phyloP scores from a whole-genome alignment of 2,797 vertebrate genomes.

The Kryptopterus vitreolus region DNA sequence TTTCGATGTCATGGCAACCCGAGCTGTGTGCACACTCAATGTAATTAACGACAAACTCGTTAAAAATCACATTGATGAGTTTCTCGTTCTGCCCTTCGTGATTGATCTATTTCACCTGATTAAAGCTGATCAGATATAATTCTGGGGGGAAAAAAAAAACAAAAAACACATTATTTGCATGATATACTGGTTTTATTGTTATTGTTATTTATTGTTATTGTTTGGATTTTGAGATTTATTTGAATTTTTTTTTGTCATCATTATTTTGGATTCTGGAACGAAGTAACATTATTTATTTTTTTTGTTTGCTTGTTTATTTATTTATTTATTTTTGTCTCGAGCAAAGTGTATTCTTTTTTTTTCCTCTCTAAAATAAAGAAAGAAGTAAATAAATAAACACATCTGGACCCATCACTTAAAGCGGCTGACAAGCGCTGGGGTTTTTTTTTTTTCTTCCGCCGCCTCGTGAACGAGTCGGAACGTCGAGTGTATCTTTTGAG shows the following conservation, averaged over 20 bases:
- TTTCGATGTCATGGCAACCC: conserved; percentile 17
- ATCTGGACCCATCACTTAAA: conserved; percentile 30
- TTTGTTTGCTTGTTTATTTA: too few species aligned
- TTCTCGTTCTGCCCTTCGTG: not conserved
- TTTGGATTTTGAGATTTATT: not conserved
- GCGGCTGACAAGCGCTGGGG: not conserved
- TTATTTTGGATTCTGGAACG: not conserved
- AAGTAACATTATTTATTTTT: not conserved
- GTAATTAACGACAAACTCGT: conserved; percentile 10
- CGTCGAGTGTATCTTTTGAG: conserved; percentile 21
- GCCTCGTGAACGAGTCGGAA: not conserved
- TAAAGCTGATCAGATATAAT: not conserved
- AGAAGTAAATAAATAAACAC: not conserved
- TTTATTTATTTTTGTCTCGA: conserved; percentile 8
- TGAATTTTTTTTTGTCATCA: not conserved
- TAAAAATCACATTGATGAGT: conserved; percentile 24
- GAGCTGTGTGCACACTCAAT: not conserved
- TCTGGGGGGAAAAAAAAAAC: too few species aligned
- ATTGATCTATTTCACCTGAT: not conserved
- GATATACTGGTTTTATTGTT: too few species aligned
- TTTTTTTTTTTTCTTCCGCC: too few species aligned
- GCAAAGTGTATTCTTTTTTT: not conserved
- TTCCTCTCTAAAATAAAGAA: too few species aligned
- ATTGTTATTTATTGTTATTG: too few species aligned
- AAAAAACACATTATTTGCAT: too few species aligned